These are phyloP conservation scores for Empidonax traillii DNA, from an alignment of 2,113 vertebrate species.

Conservation along the genomic window DNA sequence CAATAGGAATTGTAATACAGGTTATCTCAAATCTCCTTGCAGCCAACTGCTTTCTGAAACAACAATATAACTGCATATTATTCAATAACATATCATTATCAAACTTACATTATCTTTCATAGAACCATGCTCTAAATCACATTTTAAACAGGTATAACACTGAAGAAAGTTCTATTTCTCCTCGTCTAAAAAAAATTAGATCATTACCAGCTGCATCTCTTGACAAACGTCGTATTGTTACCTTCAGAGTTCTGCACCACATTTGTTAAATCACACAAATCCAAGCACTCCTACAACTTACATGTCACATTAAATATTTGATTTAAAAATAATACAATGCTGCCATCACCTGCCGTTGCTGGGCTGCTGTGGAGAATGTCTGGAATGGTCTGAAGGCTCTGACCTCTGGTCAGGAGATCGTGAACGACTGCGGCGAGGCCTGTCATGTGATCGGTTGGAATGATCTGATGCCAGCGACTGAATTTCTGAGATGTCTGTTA, in stretches of 20 bases:
- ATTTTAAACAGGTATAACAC: not conserved
- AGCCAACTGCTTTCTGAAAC: not conserved
- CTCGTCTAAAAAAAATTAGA: not conserved
- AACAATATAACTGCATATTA: not conserved
- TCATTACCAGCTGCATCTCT: not conserved
- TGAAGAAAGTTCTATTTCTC: not conserved
- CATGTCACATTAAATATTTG: not conserved
- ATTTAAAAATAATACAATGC: conserved; percentile 45
- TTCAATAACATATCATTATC: not conserved
- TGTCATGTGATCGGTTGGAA: conserved; percentile 95
- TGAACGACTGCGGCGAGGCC: conserved; percentile 89
- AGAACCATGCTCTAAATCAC: not conserved
- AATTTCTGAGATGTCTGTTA: conserved; percentile 98
- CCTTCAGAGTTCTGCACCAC: not conserved
- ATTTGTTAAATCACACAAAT: not conserved
- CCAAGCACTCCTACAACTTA: not conserved
- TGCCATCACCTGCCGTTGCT: conserved; percentile 91
- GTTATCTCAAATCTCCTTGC: not conserved
- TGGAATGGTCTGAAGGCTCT: conserved; percentile 94
- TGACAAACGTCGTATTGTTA: not conserved
- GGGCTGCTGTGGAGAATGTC: conserved; percentile 94
- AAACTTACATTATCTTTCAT: not conserved
- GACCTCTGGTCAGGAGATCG: conserved; percentile 94
- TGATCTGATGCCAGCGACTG: conserved; percentile 98
- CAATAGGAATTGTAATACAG: not conserved